A percentile compares a stretch with the other conserved stretches of the same genome.
Evolutionary conservation across 2,113 vertebrate species (phyloP).

Genomic region (Hepsetus odoe): DNA sequence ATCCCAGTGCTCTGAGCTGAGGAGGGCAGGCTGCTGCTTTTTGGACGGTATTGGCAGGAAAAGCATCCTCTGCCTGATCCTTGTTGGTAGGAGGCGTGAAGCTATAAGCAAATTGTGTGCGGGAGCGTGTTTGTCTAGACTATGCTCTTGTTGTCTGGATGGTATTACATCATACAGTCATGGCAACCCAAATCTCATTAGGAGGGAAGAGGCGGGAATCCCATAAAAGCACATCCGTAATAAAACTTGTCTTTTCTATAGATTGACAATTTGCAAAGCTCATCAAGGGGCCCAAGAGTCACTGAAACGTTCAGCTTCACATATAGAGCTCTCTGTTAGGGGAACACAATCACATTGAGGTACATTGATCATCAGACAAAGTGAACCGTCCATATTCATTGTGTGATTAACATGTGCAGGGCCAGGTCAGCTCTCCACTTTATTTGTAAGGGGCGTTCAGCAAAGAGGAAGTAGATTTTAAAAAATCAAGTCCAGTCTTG

Average conservation of each 20-base stretch:
- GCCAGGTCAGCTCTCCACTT: not conserved
- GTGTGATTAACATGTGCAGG: not conserved
- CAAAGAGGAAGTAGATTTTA: not conserved
- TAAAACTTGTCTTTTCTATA: slow-evolving; percentile 26
- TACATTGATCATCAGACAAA: slow-evolving; percentile 28
- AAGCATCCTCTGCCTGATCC: not conserved
- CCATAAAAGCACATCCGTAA: slow-evolving; percentile 44
- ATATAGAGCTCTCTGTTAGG: slow-evolving; percentile 6
- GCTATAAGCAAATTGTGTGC: slow-evolving; percentile 22
- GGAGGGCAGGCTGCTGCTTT: slow-evolving; percentile 6
- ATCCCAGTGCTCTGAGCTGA: slow-evolving; percentile 36
- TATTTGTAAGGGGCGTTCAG: not conserved
- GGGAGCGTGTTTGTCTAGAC: slow-evolving; percentile 34
- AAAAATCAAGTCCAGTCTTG: no score
- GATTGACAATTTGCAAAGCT: slow-evolving; percentile 24
- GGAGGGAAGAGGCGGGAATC: slow-evolving; percentile 36
- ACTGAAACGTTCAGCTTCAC: slow-evolving; percentile 1
- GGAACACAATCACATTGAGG: slow-evolving; percentile 1
- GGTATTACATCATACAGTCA: slow-evolving; percentile 48
- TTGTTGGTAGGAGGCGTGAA: slow-evolving; percentile 19
- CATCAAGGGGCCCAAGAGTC: slow-evolving; percentile 33
- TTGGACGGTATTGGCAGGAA: slow-evolving; percentile 14
- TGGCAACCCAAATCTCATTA: slow-evolving; percentile 48
- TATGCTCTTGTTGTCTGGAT: slow-evolving; percentile 27
- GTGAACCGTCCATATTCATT: not conserved